Evolutionary conservation across 2,888 invertebrate genomes (phyloP), one percentile per base, ranked within the genome.

Genomic region (Helicoverpa assulta): DNA sequence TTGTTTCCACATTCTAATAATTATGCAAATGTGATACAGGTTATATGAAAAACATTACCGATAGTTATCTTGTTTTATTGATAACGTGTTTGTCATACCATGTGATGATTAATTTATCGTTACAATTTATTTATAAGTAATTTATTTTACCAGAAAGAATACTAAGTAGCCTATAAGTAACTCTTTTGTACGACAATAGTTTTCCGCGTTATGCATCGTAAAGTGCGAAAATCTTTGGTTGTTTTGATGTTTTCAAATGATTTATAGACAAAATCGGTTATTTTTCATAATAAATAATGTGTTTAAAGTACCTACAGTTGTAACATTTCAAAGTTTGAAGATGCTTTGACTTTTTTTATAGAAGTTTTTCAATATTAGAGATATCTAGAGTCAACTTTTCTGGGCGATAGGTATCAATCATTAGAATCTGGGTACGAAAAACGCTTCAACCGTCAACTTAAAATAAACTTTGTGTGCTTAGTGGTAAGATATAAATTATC

Each of bases 1-100:
- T 73, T 70, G 52, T 53, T 53, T 57, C 47, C n/a, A 52, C 33
- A 16, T 1, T 16, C 47, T 54, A 40, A 58, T 19, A 47, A 66
- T 53, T 67, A 18, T 47, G n/a, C 47, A 16, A 29, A 56, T 5
- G 47, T n/a, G 6, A 6, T 57, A 16, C 12, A 47, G 2, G 18
- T 21, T 58, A 29, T 18, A 40, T 37, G 58, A 40, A 67, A 71
- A 37, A 54, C 21, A 19, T n/a, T 10, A 29, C 16, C 54, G 18
- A 53, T 74, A 50, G 10, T 29, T 67, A 67, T 74, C 67, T 67
- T 47, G 52, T 73, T 50, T 54, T 40, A 40, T 18, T 57, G 37
- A 58, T 33, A 50, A 67, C 57, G 10, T 21, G 21, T 74, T 58
- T 74, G 10, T 54, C 18, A 67, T 54, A 40, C 21, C 2, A n/a